Conservation (phyloP, 1,140 invertebrate species). For the Rhysida immarginata region DNA sequence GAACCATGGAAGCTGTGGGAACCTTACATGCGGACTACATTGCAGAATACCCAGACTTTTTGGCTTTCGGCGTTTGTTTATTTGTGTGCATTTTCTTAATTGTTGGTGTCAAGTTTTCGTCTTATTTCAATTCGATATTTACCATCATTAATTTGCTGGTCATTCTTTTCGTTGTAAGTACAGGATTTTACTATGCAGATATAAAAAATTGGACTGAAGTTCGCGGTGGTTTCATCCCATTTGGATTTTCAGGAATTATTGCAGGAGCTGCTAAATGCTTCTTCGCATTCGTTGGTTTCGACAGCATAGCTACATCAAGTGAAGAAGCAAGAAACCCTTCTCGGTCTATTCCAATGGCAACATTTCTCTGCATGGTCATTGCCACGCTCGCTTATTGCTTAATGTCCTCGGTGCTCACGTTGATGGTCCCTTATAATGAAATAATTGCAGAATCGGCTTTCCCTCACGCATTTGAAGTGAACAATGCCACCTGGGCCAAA, state of each 20-base stretch:
- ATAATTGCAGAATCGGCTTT: constrained; percentile 59
- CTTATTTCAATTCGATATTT: constrained; percentile 61
- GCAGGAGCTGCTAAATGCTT: constrained; percentile 62
- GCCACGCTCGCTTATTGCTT: constrained; percentile 62
- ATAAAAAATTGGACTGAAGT: constrained; percentile 55
- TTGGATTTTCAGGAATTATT: constrained; percentile 44
- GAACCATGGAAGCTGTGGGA: constrained; percentile 51
- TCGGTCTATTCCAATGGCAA: constrained; percentile 64
- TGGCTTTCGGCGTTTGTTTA: constrained; percentile 60
- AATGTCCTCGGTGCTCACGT: constrained; percentile 62
- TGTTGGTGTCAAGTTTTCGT: constrained; percentile 68
- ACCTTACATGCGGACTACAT: constrained; percentile 53
- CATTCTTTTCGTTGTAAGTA: constrained; percentile 49
- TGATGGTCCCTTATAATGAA: constrained; percentile 58
- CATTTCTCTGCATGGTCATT: constrained; percentile 56
- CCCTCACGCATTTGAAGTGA: constrained; percentile 59
- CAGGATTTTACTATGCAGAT: constrained; percentile 66
- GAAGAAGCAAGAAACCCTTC: constrained; percentile 69
- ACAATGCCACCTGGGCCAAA: constrained; percentile 53
- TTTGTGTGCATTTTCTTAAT: constrained; percentile 33
- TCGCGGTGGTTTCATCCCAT: constrained; percentile 59
- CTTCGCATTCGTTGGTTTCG: constrained; percentile 72
- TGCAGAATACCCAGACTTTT: constrained; percentile 56
- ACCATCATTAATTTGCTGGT: constrained; percentile 61
- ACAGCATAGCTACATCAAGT: constrained; percentile 67